These are phyloP conservation scores for Trichonephila clavata DNA, from an alignment of 1,140 invertebrate genomes.

Conservation along the genomic window DNA sequence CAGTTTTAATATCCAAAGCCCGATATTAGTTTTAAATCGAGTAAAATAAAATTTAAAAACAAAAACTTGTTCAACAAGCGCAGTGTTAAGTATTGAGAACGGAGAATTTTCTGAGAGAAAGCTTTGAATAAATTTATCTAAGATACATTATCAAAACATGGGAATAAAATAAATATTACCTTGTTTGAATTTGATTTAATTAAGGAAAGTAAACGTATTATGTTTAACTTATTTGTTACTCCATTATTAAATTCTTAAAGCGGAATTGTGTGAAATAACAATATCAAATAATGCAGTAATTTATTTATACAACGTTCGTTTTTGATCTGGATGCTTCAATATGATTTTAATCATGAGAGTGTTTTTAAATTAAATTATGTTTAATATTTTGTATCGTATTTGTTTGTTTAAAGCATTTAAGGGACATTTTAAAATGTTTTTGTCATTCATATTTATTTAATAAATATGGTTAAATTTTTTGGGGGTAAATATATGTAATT, in stretches of 20 bases:
- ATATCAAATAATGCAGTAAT: too few relatives aligned
- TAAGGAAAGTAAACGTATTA: conserved; percentile 1
- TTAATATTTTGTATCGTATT: too few relatives aligned
- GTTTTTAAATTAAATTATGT: too few relatives aligned
- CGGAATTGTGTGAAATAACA: background rate
- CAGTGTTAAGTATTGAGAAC: background rate
- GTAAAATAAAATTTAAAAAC: too few relatives aligned
- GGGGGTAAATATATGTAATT: too few relatives aligned
- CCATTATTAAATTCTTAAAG: background rate
- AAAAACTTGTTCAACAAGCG: background rate
- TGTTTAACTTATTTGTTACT: background rate
- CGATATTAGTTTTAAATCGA: background rate
- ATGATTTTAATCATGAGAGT: too few relatives aligned
- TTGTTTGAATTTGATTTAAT: background rate
- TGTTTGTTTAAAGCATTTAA: too few relatives aligned
- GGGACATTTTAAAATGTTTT: too few relatives aligned
- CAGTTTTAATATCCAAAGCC: background rate
- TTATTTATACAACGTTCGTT: too few relatives aligned
- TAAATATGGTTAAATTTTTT: too few relatives aligned
- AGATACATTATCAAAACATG: background rate
- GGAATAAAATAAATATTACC: background rate
- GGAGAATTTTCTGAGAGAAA: background rate
- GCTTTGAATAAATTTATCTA: background rate
- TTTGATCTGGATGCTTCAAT: too few relatives aligned
- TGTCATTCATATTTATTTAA: too few relatives aligned